Evolutionary conservation across 2,888 invertebrate genomes (phyloP).

Genomic region (Pterostichus niger): DNA sequence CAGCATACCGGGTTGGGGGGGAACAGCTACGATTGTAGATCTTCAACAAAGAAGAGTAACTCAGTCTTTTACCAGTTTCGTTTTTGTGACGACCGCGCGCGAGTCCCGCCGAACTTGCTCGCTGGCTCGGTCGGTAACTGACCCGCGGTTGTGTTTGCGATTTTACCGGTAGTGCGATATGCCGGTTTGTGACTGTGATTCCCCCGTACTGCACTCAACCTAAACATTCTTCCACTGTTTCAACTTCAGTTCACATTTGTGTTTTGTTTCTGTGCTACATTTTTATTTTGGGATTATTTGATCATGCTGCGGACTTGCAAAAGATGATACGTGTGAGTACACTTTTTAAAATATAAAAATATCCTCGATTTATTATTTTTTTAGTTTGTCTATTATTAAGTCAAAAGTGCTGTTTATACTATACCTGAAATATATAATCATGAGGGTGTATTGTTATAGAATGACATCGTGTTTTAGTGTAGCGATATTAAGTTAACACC

Average conservation of each 20-base stretch:
- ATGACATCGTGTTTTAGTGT: slow-evolving; percentile 39
- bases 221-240: slow-evolving; percentile 11
- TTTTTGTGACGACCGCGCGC: slow-evolving; percentile 60
- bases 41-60: slow-evolving; percentile 58
- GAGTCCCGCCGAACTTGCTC: slow-evolving; percentile 24
- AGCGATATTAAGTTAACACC: slow-evolving; percentile 60
- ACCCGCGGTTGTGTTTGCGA: slow-evolving; percentile 14
- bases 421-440: slow-evolving; percentile 31
- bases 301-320: slow-evolving; percentile 19
- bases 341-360: not conserved
- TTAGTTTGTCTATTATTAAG: not conserved
- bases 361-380: not conserved
- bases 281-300: slow-evolving; percentile 31
- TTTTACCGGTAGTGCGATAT: slow-evolving; percentile 59
- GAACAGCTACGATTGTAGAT: slow-evolving; percentile 53
- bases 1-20: slow-evolving; percentile 27
- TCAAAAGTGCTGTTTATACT: slow-evolving; percentile 11
- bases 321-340: slow-evolving; percentile 55
- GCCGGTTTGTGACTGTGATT: slow-evolving; percentile 17
- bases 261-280: slow-evolving; percentile 12
- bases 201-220: slow-evolving; percentile 19
- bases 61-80: slow-evolving; percentile 65
- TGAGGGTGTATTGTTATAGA: slow-evolving; percentile 40
- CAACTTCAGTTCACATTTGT: not conserved
- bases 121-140: slow-evolving; percentile 51